phyloP scores from a whole-genome alignment of 2,888 invertebrate species.

The Eilema sororculum region DNA sequence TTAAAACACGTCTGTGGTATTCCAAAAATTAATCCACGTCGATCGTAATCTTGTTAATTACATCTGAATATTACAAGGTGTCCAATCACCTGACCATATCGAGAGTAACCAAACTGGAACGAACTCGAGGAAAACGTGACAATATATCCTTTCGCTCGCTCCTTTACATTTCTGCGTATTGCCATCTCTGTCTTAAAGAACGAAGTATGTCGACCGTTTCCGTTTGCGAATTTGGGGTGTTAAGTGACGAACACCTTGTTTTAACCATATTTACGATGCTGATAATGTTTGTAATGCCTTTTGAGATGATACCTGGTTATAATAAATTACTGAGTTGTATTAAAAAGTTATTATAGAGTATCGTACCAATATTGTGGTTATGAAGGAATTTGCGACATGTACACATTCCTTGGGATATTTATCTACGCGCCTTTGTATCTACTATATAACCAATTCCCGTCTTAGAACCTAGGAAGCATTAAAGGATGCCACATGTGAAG shows the following conservation, averaged over 20 bases:
- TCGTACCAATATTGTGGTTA: neutral
- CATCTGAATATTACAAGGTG: constrained; percentile 39
- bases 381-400: neutral
- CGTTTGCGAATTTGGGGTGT: constrained; percentile 58
- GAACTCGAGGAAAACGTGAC: constrained; percentile 33
- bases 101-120: constrained; percentile 44
- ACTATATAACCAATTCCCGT: too few relatives aligned
- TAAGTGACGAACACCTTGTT: constrained; percentile 50
- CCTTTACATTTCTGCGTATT: constrained; percentile 24
- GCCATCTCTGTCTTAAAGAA: constrained; percentile 47
- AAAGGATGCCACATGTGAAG: too few relatives aligned
- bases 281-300: constrained; percentile 25
- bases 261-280: constrained; percentile 27
- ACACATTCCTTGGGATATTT: neutral
- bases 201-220: constrained; percentile 63
- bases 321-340: constrained; percentile 20
- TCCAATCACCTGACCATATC: constrained; percentile 37
- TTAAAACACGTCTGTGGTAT: constrained; percentile 14
- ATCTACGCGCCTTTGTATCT: too few relatives aligned
- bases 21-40: constrained; percentile 26
- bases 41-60: constrained; percentile 28
- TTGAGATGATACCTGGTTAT: constrained; percentile 19
- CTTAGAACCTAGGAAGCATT: neutral
- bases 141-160: constrained; percentile 36
- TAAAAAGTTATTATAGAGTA: neutral